phyloP scores from a whole-genome alignment of 1,140 invertebrate species.

The Diorhabda elongata region DNA sequence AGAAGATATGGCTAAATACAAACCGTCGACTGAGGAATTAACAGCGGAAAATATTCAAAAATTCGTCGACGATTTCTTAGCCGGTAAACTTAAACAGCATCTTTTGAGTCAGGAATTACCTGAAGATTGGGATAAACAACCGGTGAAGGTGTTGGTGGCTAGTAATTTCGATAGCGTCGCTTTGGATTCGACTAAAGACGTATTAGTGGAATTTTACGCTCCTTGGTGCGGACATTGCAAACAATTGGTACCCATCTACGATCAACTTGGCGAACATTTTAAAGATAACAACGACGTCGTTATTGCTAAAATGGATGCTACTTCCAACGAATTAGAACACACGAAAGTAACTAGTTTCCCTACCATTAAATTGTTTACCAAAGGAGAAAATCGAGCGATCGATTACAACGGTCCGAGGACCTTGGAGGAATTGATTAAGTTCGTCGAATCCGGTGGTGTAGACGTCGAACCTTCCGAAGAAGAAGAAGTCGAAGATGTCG shows the following conservation, averaged over 20 bases:
- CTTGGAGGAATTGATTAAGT: constrained; percentile 87
- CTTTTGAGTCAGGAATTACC: constrained; percentile 91
- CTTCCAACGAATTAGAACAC: constrained; percentile 93
- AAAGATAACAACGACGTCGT: constrained; percentile 79
- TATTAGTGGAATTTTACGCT: constrained; percentile 98
- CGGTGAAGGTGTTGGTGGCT: constrained; percentile 92
- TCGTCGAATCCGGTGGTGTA: constrained; percentile 78
- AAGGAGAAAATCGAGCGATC: constrained; percentile 87
- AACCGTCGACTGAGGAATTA: constrained; percentile 79
- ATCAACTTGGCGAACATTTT: constrained; percentile 78
- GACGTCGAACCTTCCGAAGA: constrained; percentile 54
- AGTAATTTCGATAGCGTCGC: constrained; percentile 94
- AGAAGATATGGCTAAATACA: constrained; percentile 98
- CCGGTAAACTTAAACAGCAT: constrained; percentile 91
- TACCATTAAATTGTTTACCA: constrained; percentile 93
- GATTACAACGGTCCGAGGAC: constrained; percentile 95
- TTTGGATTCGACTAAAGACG: constrained; percentile 83
- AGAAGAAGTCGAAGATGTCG: constrained; percentile 62
- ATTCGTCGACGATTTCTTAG: constrained; percentile 86
- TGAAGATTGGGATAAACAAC: constrained; percentile 93
- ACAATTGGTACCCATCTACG: constrained; percentile 93
- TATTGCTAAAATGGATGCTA: constrained; percentile 98
- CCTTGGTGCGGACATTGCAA: constrained; percentile 98
- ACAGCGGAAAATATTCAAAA: constrained; percentile 69
- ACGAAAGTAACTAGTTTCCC: constrained; percentile 95